These are phyloP conservation scores for Fulica atra DNA, from an alignment of 2,113 vertebrate genomes.

Conservation along the genomic window DNA sequence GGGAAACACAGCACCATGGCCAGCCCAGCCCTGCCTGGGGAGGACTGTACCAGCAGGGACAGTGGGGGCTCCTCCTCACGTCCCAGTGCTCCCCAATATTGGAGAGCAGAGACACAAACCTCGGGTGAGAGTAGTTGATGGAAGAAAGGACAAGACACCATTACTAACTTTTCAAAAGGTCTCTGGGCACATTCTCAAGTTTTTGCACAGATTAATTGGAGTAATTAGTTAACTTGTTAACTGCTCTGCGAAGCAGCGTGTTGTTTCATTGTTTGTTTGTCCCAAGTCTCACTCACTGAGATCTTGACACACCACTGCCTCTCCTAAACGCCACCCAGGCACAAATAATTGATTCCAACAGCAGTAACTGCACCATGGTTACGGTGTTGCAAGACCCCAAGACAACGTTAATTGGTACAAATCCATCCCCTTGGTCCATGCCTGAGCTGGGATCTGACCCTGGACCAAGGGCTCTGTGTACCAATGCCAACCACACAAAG, in stretches of 20 bases:
- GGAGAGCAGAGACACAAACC: not conserved
- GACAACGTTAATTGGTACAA: not conserved
- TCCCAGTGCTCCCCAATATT: not conserved
- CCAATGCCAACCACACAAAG: not conserved
- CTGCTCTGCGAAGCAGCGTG: not conserved
- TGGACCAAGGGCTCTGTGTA: not conserved
- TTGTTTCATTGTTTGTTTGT: not conserved
- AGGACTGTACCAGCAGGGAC: not conserved
- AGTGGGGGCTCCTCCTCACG: not conserved
- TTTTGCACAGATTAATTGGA: slow-evolving; percentile 25
- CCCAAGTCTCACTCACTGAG: not conserved
- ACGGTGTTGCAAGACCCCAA: not conserved
- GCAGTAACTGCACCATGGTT: not conserved
- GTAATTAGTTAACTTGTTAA: slow-evolving; percentile 35
- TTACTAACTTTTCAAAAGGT: slow-evolving; percentile 9
- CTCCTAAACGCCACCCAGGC: not conserved
- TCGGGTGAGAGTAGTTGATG: not conserved
- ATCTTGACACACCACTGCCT: not conserved
- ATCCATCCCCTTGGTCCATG: not conserved
- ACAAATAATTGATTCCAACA: not conserved
- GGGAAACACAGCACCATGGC: not conserved
- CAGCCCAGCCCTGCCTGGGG: too few species aligned
- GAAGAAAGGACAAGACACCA: not conserved
- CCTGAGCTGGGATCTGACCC: not conserved
- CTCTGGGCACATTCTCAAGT: not conserved